Evolutionary conservation across 2,888 invertebrate genomes (phyloP).

Genomic region (Caenorhabditis sp.): DNA sequence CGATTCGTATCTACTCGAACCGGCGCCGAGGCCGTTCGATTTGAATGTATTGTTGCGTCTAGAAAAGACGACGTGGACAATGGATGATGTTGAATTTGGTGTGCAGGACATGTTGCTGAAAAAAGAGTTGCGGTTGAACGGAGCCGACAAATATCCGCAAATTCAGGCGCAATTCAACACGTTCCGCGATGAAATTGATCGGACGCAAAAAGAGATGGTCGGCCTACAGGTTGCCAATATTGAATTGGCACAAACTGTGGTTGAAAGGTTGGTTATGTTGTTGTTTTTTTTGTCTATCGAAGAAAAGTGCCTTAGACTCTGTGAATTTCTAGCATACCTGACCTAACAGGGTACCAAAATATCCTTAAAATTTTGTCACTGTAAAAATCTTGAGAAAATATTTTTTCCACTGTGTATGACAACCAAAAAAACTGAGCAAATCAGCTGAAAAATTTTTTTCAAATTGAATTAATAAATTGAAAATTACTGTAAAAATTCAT

Average conservation of each 20-base stretch:
- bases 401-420: too few relatives aligned
- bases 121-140: slow-evolving; percentile 19
- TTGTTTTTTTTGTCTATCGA: too few relatives aligned
- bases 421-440: too few relatives aligned
- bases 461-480: too few relatives aligned
- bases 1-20: not conserved
- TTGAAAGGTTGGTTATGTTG: not conserved
- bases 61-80: slow-evolving; percentile 1
- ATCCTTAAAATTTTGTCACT: too few relatives aligned
- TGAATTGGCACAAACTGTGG: not conserved
- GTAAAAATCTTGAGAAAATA: too few relatives aligned
- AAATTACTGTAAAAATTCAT: too few relatives aligned
- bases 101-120: slow-evolving; percentile 3
- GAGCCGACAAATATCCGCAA: slow-evolving; percentile 27
- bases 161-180: slow-evolving; percentile 20
- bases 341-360: too few relatives aligned
- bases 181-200: slow-evolving; percentile 11
- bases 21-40: not conserved
- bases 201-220: slow-evolving; percentile 8
- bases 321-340: too few relatives aligned
- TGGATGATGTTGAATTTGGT: slow-evolving; percentile 12
- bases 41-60: slow-evolving; percentile 5
- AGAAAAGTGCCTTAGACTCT: too few relatives aligned
- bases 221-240: slow-evolving; percentile 8
- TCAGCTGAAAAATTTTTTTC: too few relatives aligned